These are phyloP conservation scores for Philopedon plagiatum DNA, from an alignment of 2,888 invertebrate genomes.

Conservation along the genomic window DNA sequence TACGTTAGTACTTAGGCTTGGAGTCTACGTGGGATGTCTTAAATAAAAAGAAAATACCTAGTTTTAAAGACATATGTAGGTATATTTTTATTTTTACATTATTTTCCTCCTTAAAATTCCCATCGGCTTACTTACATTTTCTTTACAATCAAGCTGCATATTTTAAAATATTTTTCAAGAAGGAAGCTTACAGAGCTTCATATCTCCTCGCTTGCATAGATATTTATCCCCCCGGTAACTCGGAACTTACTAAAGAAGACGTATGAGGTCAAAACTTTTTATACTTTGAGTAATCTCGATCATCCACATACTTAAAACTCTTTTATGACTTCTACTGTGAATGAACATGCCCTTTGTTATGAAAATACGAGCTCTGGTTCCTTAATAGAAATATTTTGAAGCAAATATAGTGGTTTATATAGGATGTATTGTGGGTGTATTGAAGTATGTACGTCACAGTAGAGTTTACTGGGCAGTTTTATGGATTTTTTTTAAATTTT, in stretches of 20 bases:
- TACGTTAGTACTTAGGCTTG: too few species aligned
- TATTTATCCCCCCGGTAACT: not conserved
- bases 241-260: conserved; percentile 31
- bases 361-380: conserved; percentile 41
- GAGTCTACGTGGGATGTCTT: too few species aligned
- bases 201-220: not conserved
- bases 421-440: not conserved
- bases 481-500: too few species aligned
- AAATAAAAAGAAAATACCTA: too few species aligned
- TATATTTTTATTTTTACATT: too few species aligned
- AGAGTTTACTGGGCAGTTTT: too few species aligned
- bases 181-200: not conserved
- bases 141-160: not conserved
- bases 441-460: too few species aligned
- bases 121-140: too few species aligned
- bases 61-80: too few species aligned
- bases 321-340: conserved; percentile 53
- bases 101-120: too few species aligned
- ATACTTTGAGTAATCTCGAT: conserved; percentile 54
- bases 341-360: conserved; percentile 55
- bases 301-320: conserved; percentile 57
- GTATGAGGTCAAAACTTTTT: conserved; percentile 55
- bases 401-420: not conserved
- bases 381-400: not conserved
- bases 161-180: not conserved